A percentile compares a stretch with the other conserved stretches of the same genome.
These are phyloP conservation scores for Oryzaephilus surinamensis DNA, from an alignment of 1,140 invertebrate species.

Conservation along the genomic window DNA sequence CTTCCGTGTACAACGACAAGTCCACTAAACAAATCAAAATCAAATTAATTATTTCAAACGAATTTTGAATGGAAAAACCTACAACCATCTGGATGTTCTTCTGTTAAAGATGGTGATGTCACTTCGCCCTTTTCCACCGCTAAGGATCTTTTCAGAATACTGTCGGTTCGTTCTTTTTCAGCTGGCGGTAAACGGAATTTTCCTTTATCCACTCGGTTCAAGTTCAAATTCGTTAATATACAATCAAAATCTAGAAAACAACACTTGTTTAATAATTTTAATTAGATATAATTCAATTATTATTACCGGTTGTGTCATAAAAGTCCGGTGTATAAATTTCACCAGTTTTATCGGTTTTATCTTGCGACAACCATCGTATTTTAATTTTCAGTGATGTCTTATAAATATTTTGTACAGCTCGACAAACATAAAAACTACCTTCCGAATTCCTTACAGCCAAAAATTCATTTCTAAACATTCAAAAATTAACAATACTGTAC, in stretches of 20 bases:
- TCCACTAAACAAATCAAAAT: slow-evolving; percentile 64
- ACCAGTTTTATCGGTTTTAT: slow-evolving; percentile 49
- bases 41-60: slow-evolving; percentile 2
- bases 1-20: slow-evolving; percentile 65
- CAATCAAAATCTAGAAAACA: slow-evolving; percentile 69
- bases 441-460: slow-evolving; percentile 80
- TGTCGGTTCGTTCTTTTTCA: slow-evolving; percentile 67
- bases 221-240: slow-evolving; percentile 74
- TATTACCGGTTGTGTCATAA: slow-evolving; percentile 70
- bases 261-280: slow-evolving; percentile 5
- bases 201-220: slow-evolving; percentile 62
- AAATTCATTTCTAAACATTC: slow-evolving; percentile 65
- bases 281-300: slow-evolving; percentile 4
- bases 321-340: slow-evolving; percentile 82
- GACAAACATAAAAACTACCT: slow-evolving; percentile 83
- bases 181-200: slow-evolving; percentile 56
- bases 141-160: slow-evolving; percentile 73
- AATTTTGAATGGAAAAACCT: slow-evolving; percentile 36
- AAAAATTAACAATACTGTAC: no score
- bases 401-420: slow-evolving; percentile 84
- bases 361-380: slow-evolving; percentile 80
- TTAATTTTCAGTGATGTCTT: slow-evolving; percentile 69
- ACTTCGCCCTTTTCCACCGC: slow-evolving; percentile 66
- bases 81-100: slow-evolving; percentile 80
- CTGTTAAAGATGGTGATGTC: slow-evolving; percentile 54